A percentile compares a stretch with the other conserved stretches of the same genome.
phyloP scores from a whole-genome alignment of 2,888 invertebrate genomes.

The Ennomos erosarius region DNA sequence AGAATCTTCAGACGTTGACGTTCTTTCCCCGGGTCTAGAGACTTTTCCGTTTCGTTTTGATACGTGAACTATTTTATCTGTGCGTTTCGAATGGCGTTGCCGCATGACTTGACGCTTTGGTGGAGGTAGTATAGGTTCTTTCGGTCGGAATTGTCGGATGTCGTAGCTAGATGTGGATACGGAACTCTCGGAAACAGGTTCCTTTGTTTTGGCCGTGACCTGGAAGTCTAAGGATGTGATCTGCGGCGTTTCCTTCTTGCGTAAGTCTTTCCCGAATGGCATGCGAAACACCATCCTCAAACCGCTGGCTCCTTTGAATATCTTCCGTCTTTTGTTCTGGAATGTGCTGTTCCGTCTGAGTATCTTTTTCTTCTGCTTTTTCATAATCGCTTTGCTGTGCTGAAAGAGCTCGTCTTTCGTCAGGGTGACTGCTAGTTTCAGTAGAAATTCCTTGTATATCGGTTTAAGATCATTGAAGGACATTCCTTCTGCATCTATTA shows the following conservation, averaged over 20 bases:
- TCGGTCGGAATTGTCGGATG: conserved; percentile 86
- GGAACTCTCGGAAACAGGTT: conserved; percentile 83
- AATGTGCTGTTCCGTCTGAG: conserved; percentile 83
- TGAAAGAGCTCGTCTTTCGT: conserved; percentile 97
- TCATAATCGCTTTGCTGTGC: conserved; percentile 95
- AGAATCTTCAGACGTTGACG: conserved; percentile 87
- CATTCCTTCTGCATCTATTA: conserved; percentile 96
- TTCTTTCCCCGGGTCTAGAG: conserved; percentile 84
- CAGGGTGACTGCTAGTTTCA: conserved; percentile 94
- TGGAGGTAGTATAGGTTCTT: conserved; percentile 74
- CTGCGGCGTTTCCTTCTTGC: conserved; percentile 63
- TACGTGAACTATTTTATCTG: conserved; percentile 71
- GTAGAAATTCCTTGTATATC: conserved; percentile 94
- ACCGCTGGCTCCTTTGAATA: conserved; percentile 86
- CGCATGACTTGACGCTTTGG: conserved; percentile 74
- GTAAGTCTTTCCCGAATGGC: conserved; percentile 79
- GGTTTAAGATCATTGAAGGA: conserved; percentile 96
- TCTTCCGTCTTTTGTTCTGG: conserved; percentile 85
- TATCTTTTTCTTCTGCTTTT: conserved; percentile 91
- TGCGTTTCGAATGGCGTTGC: conserved; percentile 72
- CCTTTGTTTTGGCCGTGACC: conserved; percentile 53
- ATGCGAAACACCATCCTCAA: conserved; percentile 87
- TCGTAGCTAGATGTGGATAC: conserved; percentile 87
- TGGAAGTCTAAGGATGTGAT: conserved; percentile 58
- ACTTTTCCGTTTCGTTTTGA: conserved; percentile 74